These are phyloP conservation scores for Ciconia boyciana DNA, from an alignment of 2,113 vertebrate genomes.

Conservation along the genomic window DNA sequence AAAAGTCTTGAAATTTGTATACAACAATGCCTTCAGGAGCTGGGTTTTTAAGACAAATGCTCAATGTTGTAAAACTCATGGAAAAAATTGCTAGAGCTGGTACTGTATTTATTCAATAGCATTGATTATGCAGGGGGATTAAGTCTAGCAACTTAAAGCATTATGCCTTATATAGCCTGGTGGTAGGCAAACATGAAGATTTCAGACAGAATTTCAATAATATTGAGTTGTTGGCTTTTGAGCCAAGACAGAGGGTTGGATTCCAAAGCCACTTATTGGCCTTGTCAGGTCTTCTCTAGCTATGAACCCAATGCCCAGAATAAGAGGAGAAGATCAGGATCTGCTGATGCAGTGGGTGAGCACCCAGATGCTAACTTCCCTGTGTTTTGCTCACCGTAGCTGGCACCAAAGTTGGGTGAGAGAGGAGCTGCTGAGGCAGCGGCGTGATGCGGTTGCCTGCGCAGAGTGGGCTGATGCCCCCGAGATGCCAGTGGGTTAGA, in stretches of 20 bases:
- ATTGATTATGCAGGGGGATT: not conserved
- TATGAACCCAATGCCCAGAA: not conserved
- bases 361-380: not conserved
- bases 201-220: not conserved
- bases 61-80: not conserved
- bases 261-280: not conserved
- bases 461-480: not conserved
- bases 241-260: not conserved
- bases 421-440: not conserved
- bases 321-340: not conserved
- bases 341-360: not conserved
- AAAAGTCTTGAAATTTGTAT: not conserved
- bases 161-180: not conserved
- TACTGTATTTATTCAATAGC: not conserved
- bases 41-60: not conserved
- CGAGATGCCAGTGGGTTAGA: accelerated
- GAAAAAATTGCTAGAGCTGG: not conserved
- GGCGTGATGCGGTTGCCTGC: not conserved
- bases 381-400: not conserved
- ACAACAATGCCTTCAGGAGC: not conserved
- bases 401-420: not conserved
- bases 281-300: not conserved
- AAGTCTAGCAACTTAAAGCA: not conserved
- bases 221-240: not conserved
- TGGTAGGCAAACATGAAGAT: not conserved